These are phyloP conservation scores for Nesidiocoris tenuis DNA, from an alignment of 2,888 invertebrate genomes.

Conservation along the genomic window DNA sequence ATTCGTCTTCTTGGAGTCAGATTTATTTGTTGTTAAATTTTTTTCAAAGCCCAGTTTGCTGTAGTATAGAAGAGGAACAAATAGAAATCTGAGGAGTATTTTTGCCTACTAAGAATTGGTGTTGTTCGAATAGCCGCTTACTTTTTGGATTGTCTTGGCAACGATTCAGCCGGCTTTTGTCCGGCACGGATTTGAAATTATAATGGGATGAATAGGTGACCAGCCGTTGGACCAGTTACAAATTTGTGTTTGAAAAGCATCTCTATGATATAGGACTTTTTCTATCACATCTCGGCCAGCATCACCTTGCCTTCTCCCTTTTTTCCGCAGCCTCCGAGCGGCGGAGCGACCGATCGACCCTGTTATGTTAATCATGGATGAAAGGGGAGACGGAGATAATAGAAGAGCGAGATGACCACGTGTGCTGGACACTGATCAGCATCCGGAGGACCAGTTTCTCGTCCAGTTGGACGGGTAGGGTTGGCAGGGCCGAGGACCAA, in stretches of 20 bases:
- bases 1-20: too few species aligned
- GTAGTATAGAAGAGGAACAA: too few species aligned
- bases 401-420: constrained; percentile 36
- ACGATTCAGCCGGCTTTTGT: constrained; percentile 7
- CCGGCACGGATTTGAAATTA: constrained; percentile 20
- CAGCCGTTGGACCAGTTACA: constrained; percentile 33
- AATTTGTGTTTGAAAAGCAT: constrained; percentile 32
- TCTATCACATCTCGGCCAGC: background rate
- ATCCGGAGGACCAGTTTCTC: constrained; percentile 37
- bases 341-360: constrained; percentile 4
- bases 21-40: too few species aligned
- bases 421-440: constrained; percentile 30
- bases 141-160: background rate
- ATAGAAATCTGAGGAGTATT: too few species aligned
- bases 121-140: too few species aligned
- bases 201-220: constrained; percentile 33
- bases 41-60: too few species aligned
- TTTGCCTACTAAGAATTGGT: too few species aligned
- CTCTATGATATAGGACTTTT: constrained; percentile 19
- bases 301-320: background rate
- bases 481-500: background rate
- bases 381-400: constrained; percentile 20
- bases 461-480: constrained; percentile 13
- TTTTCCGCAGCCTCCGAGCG: background rate
- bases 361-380: constrained; percentile 21